A percentile compares a stretch with the other conserved stretches of the same genome.
Evolutionary conservation across 1,140 invertebrate species (phyloP).

Genomic region (Drosophila novamexicana): DNA sequence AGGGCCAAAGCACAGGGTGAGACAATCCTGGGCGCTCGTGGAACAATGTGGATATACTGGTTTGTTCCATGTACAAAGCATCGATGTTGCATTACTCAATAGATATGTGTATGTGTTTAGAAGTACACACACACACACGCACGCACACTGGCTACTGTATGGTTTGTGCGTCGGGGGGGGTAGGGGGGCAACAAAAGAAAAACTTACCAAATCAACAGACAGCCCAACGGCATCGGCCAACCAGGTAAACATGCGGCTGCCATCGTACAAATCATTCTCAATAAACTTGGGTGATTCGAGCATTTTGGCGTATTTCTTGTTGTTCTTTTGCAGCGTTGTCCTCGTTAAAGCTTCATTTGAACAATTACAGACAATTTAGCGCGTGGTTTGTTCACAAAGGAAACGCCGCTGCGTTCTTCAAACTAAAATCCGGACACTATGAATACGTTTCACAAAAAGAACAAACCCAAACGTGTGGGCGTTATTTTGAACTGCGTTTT

Average conservation of each 20-base stretch:
- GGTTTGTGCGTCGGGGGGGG: background rate
- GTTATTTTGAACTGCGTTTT: constrained; percentile 4
- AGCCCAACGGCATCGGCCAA: constrained; percentile 86
- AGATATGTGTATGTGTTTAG: background rate
- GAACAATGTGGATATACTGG: constrained; percentile 12
- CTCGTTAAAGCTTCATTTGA: constrained; percentile 60
- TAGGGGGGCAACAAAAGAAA: background rate
- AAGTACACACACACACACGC: background rate
- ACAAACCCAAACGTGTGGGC: background rate
- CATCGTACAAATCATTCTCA: constrained; percentile 85
- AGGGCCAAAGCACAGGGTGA: constrained; percentile 1
- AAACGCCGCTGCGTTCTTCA: constrained; percentile 19
- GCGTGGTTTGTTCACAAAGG: constrained; percentile 35
- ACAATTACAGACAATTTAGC: constrained; percentile 28
- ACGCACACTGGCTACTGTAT: background rate
- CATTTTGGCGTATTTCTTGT: constrained; percentile 58
- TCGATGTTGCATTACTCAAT: background rate
- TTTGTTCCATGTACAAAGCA: background rate
- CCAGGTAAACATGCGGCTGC: constrained; percentile 86
- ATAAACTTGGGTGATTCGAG: constrained; percentile 76
- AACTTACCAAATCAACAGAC: constrained; percentile 88
- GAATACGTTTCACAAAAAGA: background rate
- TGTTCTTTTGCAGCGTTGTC: constrained; percentile 7
- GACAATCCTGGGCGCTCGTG: background rate
- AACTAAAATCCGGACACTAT: constrained; percentile 39